Base-by-base conservation (phyloP, 1,140 invertebrate genomes). In the Bombus haemorrhoidalis region DNA sequence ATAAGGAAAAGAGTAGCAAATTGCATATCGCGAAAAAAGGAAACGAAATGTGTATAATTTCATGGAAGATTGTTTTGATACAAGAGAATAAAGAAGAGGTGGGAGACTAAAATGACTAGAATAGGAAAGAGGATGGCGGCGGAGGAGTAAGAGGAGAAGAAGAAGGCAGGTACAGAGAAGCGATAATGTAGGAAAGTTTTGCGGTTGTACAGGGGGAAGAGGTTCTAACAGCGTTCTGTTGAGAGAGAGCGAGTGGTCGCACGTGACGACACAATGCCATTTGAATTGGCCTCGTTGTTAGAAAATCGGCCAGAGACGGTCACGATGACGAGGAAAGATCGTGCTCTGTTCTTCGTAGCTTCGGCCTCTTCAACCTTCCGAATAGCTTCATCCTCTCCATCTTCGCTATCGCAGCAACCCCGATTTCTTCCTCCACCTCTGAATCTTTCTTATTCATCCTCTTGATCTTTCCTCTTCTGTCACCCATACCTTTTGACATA, bases 261-360 rank as follows among this genome's bases (percentile, higher is more conserved):
- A 92, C 93, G 93, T 94, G 94, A 94, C 92, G 89, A 78, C 86
- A 94, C 94, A 95, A 95, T 94, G 90, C 92, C 89, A 91, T 88
- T 93, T 91, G 89, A 93, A 92, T 94, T 93, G 91, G 88, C 87
- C 89, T 92, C 86, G 91, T 92, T 91, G 83, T 87, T 41, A 57
- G 85, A 77, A 89, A 73, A 83, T 64, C 75, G 59, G 68, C 59
- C 81, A 71, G 39, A 89, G 69, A 87, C 68, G 43, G 74, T 62
- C 62, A 47, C 74, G 81, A 86, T 82, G 85, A 53, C 73, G 43
- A 86, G 85, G 74, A 64, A 78, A 76, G 85, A 84, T 86, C 81
- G 85, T 86, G 81, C 85, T 62, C 84, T 86, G 87, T 84, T 89
- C 84, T 74, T 84, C 78, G 32, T 85, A 72, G 59, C 87, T 88